Percentiles rank a stretch among this genome's conserved stretches.
phyloP scores from a whole-genome alignment of 2,113 vertebrate genomes.

The Gavialis gangeticus region DNA sequence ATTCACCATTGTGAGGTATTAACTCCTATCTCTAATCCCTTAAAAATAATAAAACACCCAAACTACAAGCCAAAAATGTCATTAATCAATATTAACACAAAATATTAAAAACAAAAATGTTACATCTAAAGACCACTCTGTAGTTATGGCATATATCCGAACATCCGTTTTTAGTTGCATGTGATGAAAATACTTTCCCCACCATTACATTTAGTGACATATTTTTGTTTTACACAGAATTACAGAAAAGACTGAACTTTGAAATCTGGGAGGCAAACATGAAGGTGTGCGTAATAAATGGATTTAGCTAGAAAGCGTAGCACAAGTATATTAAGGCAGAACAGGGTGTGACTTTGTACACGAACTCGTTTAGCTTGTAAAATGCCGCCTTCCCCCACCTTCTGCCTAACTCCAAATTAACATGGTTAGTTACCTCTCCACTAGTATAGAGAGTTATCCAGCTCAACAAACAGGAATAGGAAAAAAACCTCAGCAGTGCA shows the following conservation, averaged over 20 bases:
- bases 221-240: not conserved
- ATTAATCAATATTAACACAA: not conserved
- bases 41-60: not conserved
- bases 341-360: not conserved
- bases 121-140: not conserved
- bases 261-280: not conserved
- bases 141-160: not conserved
- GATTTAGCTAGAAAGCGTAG: not conserved
- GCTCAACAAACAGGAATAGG: accelerated
- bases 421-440: not conserved
- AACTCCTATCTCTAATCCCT: not conserved
- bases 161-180: not conserved
- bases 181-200: not conserved
- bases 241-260: accelerated
- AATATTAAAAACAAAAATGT: not conserved
- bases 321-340: accelerated
- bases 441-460: not conserved
- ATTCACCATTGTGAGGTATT: not conserved
- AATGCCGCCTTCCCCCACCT: too few relatives aligned
- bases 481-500: not conserved
- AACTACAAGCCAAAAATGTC: not conserved
- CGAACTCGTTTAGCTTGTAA: too few relatives aligned
- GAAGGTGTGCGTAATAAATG: not conserved
- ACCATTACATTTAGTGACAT: not conserved
- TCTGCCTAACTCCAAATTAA: too few relatives aligned